Percentiles rank a stretch among this genome's conserved stretches.
These are phyloP conservation scores for Cheilosia grossa DNA, from an alignment of 2,888 invertebrate species.

Conservation along the genomic window DNA sequence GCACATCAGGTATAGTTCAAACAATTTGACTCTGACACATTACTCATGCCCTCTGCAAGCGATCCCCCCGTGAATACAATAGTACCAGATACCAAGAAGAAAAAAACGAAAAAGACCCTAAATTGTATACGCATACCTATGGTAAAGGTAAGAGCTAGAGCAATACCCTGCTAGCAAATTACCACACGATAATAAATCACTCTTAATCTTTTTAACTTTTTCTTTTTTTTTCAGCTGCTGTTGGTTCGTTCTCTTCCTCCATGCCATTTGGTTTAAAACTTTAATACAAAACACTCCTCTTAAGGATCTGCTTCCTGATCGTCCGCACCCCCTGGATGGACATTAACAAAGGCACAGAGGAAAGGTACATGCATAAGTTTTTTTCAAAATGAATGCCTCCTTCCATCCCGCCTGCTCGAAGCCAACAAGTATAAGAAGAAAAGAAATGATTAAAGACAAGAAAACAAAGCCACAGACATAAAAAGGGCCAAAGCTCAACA, in stretches of 20 bases:
- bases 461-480: conserved; percentile 42
- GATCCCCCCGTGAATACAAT: background rate
- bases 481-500: conserved; percentile 57
- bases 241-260: background rate
- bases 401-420: conserved; percentile 1
- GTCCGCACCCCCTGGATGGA: conserved; percentile 12
- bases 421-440: conserved; percentile 48
- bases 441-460: conserved; percentile 66
- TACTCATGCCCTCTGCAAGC: conserved; percentile 30
- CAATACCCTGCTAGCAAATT: conserved; percentile 66
- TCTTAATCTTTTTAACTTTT: conserved; percentile 61
- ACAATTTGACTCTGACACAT: conserved; percentile 63
- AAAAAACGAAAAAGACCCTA: conserved; percentile 50
- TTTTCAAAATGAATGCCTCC: conserved; percentile 23
- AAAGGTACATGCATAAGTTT: conserved; percentile 34
- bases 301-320: conserved; percentile 44
- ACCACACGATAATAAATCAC: conserved; percentile 74
- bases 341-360: conserved; percentile 19
- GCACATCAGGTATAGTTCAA: conserved; percentile 60
- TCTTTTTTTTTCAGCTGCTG: background rate
- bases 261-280: conserved; percentile 9
- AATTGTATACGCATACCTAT: conserved; percentile 60
- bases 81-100: background rate
- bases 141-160: conserved; percentile 31
- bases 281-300: conserved; percentile 50